Evolutionary conservation across 2,113 vertebrate genomes (phyloP), one percentile per base, ranked within the genome.

Genomic region (Diphyllodes magnificus): DNA sequence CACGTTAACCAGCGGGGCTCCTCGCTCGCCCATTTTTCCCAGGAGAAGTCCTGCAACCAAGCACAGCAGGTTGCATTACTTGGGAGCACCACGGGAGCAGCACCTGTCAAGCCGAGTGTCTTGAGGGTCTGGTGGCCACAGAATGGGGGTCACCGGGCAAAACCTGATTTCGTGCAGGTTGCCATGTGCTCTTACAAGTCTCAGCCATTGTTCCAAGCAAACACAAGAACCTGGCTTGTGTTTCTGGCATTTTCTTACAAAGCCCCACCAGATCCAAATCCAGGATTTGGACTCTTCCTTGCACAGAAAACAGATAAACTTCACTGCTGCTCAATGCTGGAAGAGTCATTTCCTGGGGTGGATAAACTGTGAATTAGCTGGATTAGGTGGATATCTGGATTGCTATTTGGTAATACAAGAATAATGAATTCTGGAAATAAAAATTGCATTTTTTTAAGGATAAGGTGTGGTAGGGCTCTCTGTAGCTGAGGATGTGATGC

Each of bases 1-100:
- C 13, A 99, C 98, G 8, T 98, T 99, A 13, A 99, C 97, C 86
- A 99, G 95, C 0, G 99, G 98, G 1, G 97, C 77, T 66, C 98
- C 99, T 42, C 98, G 97, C 65, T 99, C 98, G 0, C 98, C 99
- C 98, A 99, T 99, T 83, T 98, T 98, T 9, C 99, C 99, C 91
- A 99, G 93, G 66, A 99, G 96, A 40, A 99, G 97, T 44, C 99
- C 99, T 97, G 92, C 51, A 95, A 91, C 21, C 81, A 86, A 96
- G 49, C 85, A 82, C 39, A 89, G 3, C 1, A 40, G 15, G 23
- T 33, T 30, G 1, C 2, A 0, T 87, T 44, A 65, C 51, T 30
- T 10, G 5, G 1, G 2, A 22, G 27, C 7, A 5, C 22, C 59
- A 3, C 0, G 0, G 89, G 31, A 61, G 54, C 64, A 39, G 24